phyloP scores from a whole-genome alignment of 1,140 invertebrate genomes.

The Potamilus streckersoni region DNA sequence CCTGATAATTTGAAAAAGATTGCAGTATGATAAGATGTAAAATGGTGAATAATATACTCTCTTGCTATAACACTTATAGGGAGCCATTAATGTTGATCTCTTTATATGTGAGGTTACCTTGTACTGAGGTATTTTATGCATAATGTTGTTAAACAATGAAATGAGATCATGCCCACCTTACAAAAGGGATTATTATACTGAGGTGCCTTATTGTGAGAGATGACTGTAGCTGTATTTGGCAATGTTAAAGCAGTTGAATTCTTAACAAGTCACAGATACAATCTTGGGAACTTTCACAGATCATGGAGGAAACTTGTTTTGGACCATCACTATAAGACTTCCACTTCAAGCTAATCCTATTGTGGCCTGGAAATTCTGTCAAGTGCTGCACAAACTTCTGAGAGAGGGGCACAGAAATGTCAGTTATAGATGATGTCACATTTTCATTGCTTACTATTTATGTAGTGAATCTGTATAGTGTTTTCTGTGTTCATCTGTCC shows the following conservation, averaged over 20 bases:
- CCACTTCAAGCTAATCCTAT: constrained; percentile 93
- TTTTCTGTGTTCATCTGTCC: neutral
- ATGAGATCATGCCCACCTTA: too few species aligned
- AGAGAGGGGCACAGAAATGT: constrained; percentile 93
- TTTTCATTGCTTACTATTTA: neutral
- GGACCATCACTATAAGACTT: constrained; percentile 81
- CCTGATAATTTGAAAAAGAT: too few species aligned
- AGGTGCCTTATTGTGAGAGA: too few species aligned
- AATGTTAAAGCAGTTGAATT: neutral
- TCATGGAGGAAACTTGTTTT: constrained; percentile 89
- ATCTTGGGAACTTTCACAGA: constrained; percentile 97
- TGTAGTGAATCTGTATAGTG: neutral
- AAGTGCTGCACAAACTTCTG: constrained; percentile 95
- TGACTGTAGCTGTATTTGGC: too few species aligned
- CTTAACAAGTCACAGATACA: constrained; percentile 73
- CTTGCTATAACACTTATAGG: too few species aligned
- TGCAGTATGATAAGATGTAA: too few species aligned
- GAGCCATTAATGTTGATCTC: too few species aligned
- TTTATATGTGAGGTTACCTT: too few species aligned
- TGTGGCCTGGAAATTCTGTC: constrained; percentile 98
- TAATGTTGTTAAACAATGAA: too few species aligned
- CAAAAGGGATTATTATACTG: too few species aligned
- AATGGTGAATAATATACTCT: too few species aligned
- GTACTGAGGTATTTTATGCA: too few species aligned
- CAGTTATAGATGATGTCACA: constrained; percentile 26